Evolutionary conservation across 2,888 invertebrate species (phyloP), one percentile per base, ranked within the genome.

Genomic region (Diploptera punctata): DNA sequence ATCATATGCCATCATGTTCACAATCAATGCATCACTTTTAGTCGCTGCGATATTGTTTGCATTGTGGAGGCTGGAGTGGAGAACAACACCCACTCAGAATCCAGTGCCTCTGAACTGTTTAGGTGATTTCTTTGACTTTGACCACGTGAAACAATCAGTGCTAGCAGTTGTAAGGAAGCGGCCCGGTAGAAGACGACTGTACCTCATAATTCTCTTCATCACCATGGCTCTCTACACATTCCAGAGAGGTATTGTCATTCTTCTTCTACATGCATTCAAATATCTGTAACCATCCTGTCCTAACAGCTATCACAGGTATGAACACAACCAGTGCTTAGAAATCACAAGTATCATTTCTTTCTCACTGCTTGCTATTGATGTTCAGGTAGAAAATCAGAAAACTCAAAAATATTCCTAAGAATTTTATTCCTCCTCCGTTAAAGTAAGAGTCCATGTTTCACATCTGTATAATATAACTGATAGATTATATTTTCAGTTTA

Each of bases 201-300:
- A 89, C 76, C 81, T 94, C 2, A 87, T 90, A 82, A 83, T 93
- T 44, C 81, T 94, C n/a, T 86, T 94, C 13, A 78, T 90, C 10
- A 87, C 91, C 19, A 93, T 94, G 93, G 89, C 88, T 0, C 84
- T 93, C 67, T 94, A 94, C 78, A 92, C 93, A 65, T 94, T 93
- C 80, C 93, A 94, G 81, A 87, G 94, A 80, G 87, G 87, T 87
- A 76, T n/a, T 18, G 19, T 47, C 19, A 47, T 9, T 47, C 52
- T 52, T 47, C 5, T 18, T 9, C 3, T 9, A 3, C 21, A 24
- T 21, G 19, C 2, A 49, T 38, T 5, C 38, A 38, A 13, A 38
- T 9, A 38, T 38, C 5, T 13, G 13, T 5, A 38, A 38, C 13
- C 38, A 38, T 38, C 38, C 38, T 9, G 5, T 38, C 7, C 13